Evolutionary conservation across 2,797 vertebrate genomes (phyloP).

Genomic region (Acanthopagrus latus): DNA sequence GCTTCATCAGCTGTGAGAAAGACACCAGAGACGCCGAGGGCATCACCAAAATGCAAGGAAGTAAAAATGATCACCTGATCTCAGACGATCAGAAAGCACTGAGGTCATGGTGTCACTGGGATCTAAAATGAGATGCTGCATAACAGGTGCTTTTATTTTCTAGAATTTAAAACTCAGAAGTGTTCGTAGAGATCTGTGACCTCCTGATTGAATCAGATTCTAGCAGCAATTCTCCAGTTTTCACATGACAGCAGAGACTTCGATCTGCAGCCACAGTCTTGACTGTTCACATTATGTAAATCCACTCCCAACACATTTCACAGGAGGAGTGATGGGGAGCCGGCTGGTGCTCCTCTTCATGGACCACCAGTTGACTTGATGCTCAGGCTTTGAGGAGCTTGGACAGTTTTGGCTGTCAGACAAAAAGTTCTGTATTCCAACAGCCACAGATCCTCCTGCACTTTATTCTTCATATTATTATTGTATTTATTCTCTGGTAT

Average conservation of each 20-base stretch:
- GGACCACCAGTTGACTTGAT: constrained; percentile 37
- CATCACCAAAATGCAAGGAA: neutral
- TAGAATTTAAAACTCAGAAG: too few relatives aligned
- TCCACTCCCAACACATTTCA: constrained; percentile 6
- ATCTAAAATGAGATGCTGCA: neutral
- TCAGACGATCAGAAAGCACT: neutral
- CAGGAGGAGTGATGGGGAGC: constrained; percentile 16
- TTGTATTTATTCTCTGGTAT: neutral
- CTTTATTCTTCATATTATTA: neutral
- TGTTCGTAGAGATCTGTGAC: neutral
- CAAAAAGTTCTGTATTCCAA: neutral
- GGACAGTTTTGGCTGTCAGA: neutral
- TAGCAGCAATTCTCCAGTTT: neutral
- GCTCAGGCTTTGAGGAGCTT: neutral
- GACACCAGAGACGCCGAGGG: neutral
- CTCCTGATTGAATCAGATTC: neutral
- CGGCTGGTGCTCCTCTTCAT: constrained; percentile 12
- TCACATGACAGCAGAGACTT: neutral
- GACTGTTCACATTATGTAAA: constrained; percentile 18
- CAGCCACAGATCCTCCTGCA: neutral
- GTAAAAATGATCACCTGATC: too few relatives aligned
- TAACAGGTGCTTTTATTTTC: neutral
- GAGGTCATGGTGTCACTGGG: neutral
- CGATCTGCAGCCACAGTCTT: neutral
- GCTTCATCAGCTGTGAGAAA: neutral